Base-by-base conservation (phyloP, 2,113 vertebrate species). In the Protomyctophum bolini region DNA sequence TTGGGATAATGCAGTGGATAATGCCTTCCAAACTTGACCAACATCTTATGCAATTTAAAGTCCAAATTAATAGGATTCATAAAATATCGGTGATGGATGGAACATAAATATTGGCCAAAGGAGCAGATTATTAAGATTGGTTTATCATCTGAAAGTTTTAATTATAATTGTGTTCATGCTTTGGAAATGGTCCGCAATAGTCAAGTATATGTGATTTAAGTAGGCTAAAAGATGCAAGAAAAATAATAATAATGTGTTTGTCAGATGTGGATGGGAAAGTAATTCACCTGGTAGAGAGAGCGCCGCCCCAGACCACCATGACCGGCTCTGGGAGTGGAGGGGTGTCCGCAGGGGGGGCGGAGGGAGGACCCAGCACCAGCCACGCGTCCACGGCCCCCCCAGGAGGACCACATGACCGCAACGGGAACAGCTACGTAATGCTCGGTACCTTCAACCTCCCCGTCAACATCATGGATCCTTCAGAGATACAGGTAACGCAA, bases 371-470 rank as follows among this genome's bases (percentile, higher is more conserved):
- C 7, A 29, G 83, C 65, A 75, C 90, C 46, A 87, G 89, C 85
- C 88, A 92, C 46, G 85, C 89, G 29, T 87, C 88, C 41, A 70
- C 86, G 62, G 89, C 90, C 0, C 78, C 91, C 41, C 92, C 91
- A 58, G 80, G 89, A 33, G 83, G 87, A 2, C 88, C 92, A 48
- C 94, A 95, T 0, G 94, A 96, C 83, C 93, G 94, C 66, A 95
- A 94, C 8, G 93, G 92, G 63, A 95, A 93, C 92, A 95, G 94
- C 88, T 95, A 96, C 14, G 94, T 96, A 70, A 95, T 96, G 95
- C 91, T 96, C 86, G 95, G 95, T 52, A 95, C 94, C 73, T 95
- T 96, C 88, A 96, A 96, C 77, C 88, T 96, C 60, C 95, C 95
- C 3, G 91, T 95, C 81, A 95, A 94, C 87, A 87, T 93, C 67